Evolutionary conservation across 2,888 invertebrate genomes (phyloP).

Genomic region (Punctoribates punctum): DNA sequence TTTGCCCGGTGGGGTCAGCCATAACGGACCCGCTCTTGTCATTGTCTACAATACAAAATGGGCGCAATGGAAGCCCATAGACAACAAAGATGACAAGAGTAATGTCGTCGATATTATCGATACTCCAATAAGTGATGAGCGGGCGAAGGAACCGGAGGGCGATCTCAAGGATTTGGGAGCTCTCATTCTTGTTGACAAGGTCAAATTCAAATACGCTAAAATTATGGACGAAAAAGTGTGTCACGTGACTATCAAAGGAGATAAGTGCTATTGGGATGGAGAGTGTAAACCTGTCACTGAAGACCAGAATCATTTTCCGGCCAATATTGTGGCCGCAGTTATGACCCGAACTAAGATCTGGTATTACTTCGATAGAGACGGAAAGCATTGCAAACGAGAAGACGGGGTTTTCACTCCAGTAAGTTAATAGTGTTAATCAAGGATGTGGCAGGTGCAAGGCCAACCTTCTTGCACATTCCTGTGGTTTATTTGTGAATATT

Average conservation of each 20-base stretch:
- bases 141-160: neutral
- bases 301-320: conserved; percentile 9
- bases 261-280: neutral
- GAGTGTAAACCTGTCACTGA: neutral
- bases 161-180: neutral
- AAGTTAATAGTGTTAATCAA: too few species aligned
- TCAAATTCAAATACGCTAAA: neutral
- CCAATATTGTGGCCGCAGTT: conserved; percentile 15
- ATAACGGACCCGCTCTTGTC: neutral
- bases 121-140: neutral
- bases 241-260: neutral
- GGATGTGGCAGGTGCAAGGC: too few species aligned
- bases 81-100: conserved; percentile 11
- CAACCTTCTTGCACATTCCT: too few species aligned
- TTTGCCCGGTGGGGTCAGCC: conserved; percentile 16
- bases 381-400: conserved; percentile 24
- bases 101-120: too few species aligned
- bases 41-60: conserved; percentile 9
- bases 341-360: neutral
- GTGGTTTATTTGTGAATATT: too few species aligned
- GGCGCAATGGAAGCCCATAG: neutral
- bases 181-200: conserved; percentile 6
- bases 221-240: neutral
- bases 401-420: neutral
- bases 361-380: neutral